Conservation (phyloP, 1,140 invertebrate genomes). For the Chelonus insularis region DNA sequence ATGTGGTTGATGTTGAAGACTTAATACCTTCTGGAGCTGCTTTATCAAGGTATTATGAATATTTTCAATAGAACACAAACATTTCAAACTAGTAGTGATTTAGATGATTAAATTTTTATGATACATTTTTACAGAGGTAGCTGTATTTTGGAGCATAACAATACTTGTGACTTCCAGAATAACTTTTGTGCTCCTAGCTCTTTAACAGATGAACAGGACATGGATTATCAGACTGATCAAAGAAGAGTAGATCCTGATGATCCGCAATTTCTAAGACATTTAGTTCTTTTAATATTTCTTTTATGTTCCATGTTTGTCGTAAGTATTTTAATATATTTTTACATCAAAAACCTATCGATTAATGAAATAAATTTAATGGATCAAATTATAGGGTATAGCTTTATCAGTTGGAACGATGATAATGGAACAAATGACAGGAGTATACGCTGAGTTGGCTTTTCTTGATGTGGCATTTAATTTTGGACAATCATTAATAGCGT, state of each 20-base stretch:
- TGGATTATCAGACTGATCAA: slow-evolving; percentile 36
- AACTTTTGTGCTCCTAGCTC: slow-evolving; percentile 35
- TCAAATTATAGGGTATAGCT: slow-evolving; percentile 71
- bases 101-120: too few species aligned
- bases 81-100: too few species aligned
- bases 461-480: slow-evolving; percentile 86
- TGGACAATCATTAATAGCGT: slow-evolving; percentile 83
- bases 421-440: slow-evolving; percentile 81
- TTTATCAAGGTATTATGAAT: slow-evolving; percentile 32
- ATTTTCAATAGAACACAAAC: too few species aligned
- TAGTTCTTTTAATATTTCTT: slow-evolving; percentile 80
- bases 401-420: slow-evolving; percentile 85
- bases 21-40: slow-evolving; percentile 53
- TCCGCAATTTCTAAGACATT: slow-evolving; percentile 78
- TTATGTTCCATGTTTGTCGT: slow-evolving; percentile 87
- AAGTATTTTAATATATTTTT: slow-evolving; percentile 48
- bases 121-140: slow-evolving; percentile 31
- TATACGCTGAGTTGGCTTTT: slow-evolving; percentile 90
- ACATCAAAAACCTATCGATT: background rate
- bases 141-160: slow-evolving; percentile 42
- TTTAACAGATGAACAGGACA: slow-evolving; percentile 33
- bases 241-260: slow-evolving; percentile 59
- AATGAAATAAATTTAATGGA: background rate
- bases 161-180: slow-evolving; percentile 39
- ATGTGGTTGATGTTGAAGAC: slow-evolving; percentile 73